phyloP scores from a whole-genome alignment of 2,888 invertebrate genomes.

The Ophion costatus region DNA sequence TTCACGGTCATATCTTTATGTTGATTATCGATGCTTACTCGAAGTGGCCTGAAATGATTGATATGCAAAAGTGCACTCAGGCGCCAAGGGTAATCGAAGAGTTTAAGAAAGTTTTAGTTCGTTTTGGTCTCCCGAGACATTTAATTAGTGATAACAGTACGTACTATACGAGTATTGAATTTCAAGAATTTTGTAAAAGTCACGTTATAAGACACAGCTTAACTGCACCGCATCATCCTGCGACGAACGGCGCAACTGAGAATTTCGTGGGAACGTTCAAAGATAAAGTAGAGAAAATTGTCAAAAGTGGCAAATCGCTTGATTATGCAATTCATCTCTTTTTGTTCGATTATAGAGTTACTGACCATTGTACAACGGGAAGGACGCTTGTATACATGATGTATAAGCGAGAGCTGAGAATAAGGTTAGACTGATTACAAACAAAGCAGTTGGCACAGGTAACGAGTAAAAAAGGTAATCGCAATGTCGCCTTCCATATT shows the following conservation, averaged over 20 bases:
- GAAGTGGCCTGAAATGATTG: constrained; percentile 63
- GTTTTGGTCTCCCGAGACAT: constrained; percentile 35
- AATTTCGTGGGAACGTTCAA: constrained; percentile 64
- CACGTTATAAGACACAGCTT: constrained; percentile 60
- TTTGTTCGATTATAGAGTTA: constrained; percentile 48
- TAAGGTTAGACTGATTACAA: constrained; percentile 18
- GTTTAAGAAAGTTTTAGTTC: constrained; percentile 44
- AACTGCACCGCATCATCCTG: constrained; percentile 66
- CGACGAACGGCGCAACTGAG: constrained; percentile 25
- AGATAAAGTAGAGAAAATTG: constrained; percentile 55
- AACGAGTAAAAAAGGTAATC: constrained; percentile 6
- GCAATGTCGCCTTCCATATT: constrained; percentile 6
- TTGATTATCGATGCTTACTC: constrained; percentile 55
- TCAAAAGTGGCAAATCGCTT: constrained; percentile 12
- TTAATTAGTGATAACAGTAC: constrained; percentile 64
- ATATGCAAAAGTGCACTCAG: constrained; percentile 41
- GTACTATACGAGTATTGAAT: constrained; percentile 58
- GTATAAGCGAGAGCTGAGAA: constrained; percentile 44
- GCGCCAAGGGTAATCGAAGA: constrained; percentile 38
- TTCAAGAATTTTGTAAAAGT: constrained; percentile 52
- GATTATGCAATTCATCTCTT: constrained; percentile 42
- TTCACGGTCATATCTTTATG: constrained; percentile 51
- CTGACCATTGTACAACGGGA: constrained; percentile 44
- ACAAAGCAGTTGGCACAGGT: constrained; percentile 9
- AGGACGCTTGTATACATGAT: constrained; percentile 29